phyloP scores from a whole-genome alignment of 2,113 vertebrate species.

The Gambusia holbrooki region DNA sequence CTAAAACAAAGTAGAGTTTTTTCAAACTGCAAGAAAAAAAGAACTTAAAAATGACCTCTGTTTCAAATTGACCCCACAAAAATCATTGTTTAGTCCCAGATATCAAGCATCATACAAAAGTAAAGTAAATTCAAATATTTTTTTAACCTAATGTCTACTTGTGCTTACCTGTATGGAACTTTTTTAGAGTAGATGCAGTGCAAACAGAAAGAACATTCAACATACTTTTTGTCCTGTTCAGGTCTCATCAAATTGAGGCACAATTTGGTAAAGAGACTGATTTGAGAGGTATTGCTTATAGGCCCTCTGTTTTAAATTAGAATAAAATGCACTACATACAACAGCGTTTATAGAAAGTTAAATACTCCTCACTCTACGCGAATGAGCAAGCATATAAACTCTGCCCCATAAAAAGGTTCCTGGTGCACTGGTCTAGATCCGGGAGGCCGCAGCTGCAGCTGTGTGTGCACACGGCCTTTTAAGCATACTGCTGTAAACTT shows the following conservation, averaged over 20 bases:
- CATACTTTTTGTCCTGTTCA: neutral
- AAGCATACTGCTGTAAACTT: constrained; percentile 64
- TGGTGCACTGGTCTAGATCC: constrained; percentile 58
- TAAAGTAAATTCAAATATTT: too few species aligned
- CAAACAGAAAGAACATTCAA: neutral
- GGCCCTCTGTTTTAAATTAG: neutral
- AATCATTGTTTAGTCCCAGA: neutral
- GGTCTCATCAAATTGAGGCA: neutral
- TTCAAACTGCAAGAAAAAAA: neutral
- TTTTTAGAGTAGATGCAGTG: neutral
- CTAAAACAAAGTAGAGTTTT: neutral
- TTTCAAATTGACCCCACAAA: neutral
- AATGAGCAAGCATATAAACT: constrained; percentile 30
- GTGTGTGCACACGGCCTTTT: constrained; percentile 60
- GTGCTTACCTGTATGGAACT: neutral
- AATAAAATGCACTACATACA: neutral
- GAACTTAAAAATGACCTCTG: neutral
- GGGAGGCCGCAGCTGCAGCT: constrained; percentile 67
- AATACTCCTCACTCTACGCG: constrained; percentile 4
- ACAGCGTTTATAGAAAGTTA: neutral
- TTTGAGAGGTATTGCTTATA: neutral
- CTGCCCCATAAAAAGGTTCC: constrained; percentile 52
- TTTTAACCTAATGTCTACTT: neutral
- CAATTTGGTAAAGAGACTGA: neutral
- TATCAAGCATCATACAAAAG: neutral